phyloP scores from a whole-genome alignment of 2,888 invertebrate genomes.

The Aporophyla lueneburgensis region DNA sequence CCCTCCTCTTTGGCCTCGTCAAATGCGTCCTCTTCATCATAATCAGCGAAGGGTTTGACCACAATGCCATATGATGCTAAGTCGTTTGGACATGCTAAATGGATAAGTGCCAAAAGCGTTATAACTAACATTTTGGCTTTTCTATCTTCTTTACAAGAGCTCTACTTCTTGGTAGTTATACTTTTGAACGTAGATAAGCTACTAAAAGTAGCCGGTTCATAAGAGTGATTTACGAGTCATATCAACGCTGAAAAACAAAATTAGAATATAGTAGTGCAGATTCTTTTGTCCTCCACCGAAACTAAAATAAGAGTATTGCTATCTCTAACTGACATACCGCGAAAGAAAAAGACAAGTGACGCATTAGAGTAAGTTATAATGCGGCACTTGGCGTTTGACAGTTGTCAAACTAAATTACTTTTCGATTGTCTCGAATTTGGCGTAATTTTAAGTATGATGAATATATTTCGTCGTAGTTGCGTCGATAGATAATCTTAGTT shows the following conservation, averaged over 20 bases:
- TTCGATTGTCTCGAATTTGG: no score
- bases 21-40: constrained; percentile 32
- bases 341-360: no score
- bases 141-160: background rate
- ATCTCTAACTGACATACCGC: no score
- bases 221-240: background rate
- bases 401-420: no score
- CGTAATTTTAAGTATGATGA: no score
- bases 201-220: background rate
- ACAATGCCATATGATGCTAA: background rate
- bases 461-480: no score
- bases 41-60: background rate
- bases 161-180: background rate
- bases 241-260: background rate
- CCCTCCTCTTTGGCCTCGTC: background rate
- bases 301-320: no score
- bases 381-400: no score
- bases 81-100: background rate
- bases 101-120: background rate
- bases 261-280: background rate
- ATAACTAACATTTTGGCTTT: background rate
- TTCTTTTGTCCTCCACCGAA: no score
- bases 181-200: background rate
- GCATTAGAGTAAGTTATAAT: no score
- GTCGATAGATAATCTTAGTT: no score